These are phyloP conservation scores for Edolisoma coerulescens DNA, from an alignment of 2,113 vertebrate species.

Conservation along the genomic window DNA sequence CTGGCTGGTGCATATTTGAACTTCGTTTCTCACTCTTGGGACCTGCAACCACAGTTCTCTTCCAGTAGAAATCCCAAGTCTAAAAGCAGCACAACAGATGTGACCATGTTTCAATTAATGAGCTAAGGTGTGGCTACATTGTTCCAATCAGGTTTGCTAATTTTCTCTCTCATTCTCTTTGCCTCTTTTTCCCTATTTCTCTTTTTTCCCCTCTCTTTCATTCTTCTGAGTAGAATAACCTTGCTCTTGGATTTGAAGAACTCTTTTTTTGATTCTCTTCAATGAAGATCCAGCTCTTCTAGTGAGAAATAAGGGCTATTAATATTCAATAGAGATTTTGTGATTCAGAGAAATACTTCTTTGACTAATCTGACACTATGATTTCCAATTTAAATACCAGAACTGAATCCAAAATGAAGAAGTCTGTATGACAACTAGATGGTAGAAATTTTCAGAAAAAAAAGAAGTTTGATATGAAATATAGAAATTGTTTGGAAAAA, in stretches of 20 bases:
- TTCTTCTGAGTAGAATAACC: background rate
- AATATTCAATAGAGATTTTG: background rate
- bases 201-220: accelerated
- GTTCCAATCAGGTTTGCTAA: background rate
- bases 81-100: background rate
- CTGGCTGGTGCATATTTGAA: background rate
- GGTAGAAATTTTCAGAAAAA: background rate
- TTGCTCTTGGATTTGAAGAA: background rate
- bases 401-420: background rate
- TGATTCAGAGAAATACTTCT: background rate
- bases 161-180: background rate
- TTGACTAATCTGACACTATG: background rate
- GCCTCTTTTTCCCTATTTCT: background rate
- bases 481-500: background rate
- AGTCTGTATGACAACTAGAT: background rate
- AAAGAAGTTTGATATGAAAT: background rate
- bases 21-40: background rate
- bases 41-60: background rate
- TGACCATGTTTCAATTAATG: background rate
- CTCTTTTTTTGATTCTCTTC: background rate
- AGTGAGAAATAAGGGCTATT: background rate
- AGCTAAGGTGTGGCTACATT: background rate
- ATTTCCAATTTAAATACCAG: background rate
- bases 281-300: background rate
- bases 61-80: background rate